Base-by-base conservation (phyloP, 2,113 vertebrate genomes). In the Piliocolobus tephrosceles region DNA sequence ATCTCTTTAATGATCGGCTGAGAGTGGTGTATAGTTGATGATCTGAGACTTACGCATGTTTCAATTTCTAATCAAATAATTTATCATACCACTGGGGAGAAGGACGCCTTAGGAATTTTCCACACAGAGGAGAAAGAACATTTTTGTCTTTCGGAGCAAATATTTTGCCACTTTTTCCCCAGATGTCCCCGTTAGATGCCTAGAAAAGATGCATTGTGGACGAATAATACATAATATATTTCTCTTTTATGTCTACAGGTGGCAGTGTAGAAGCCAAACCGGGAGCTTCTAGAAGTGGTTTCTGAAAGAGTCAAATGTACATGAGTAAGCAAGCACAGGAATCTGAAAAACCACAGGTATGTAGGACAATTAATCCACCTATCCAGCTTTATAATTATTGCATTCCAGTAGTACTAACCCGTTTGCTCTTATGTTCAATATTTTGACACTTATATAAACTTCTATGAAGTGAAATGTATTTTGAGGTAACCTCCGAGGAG, bases 331-430 rank as follows among this genome's bases (percentile, higher is more conserved):
- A 98, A 98, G 98, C 98, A 98, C 93, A 96, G 97, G 97, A 98
- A 98, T 98, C 98, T 97, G 97, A 98, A 98, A 98, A 98, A 98
- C 98, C 98, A 98, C 98, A 98, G 98, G 99, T 99, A 99, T 98
- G 98, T 99, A 95, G 95, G 98, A 97, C 96, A 98, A 98, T 98
- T 98, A 98, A 98, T 98, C 70, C 88, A 96, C 76, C 92, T 98
- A 94, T 96, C 88, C 84, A 47, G 90, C 91, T 97, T 97, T 98
- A 93, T 98, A 98, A 98, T 98, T 98, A 97, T 82, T 95, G 91
- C 96, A 86, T 98, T 97, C 92, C 94, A 93, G 38, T 96, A 93
- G 90, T 97, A 72, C 90, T 93, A 96, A 80, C 96, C 95, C 47
- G 91, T 79, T 97, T 95, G 88, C 89, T 96, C 92, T 95, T 97